These are phyloP conservation scores for Galbula dea DNA, from an alignment of 2,113 vertebrate genomes.

Conservation along the genomic window DNA sequence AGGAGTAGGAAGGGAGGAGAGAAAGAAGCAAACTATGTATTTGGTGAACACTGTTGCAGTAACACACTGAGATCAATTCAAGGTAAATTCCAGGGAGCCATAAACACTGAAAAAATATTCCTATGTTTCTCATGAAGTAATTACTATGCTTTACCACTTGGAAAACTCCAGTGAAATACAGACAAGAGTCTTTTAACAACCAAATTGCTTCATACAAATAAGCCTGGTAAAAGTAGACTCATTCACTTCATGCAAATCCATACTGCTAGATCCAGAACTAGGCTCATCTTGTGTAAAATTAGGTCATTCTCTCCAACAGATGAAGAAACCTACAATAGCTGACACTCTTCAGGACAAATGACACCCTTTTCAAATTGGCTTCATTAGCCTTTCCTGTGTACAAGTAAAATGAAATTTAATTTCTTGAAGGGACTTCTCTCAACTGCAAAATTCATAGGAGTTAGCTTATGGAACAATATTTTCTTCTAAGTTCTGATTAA, in stretches of 20 bases:
- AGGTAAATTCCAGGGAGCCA: background rate
- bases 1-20: background rate
- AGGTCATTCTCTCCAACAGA: background rate
- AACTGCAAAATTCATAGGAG: constrained; percentile 34
- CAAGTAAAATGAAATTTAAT: constrained; percentile 20
- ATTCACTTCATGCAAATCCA: background rate
- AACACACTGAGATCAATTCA: background rate
- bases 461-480: background rate
- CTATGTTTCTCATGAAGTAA: background rate
- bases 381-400: constrained; percentile 25
- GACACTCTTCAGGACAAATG: constrained; percentile 1
- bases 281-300: constrained; percentile 37
- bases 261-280: background rate
- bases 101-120: background rate
- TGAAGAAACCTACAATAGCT: background rate
- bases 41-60: background rate
- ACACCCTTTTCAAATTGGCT: constrained; percentile 3
- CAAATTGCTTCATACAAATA: constrained; percentile 28
- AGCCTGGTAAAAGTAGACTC: background rate
- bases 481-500: constrained; percentile 10
- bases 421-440: constrained; percentile 35
- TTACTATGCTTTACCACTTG: background rate
- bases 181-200: background rate
- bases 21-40: background rate
- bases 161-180: constrained; percentile 26